Base-by-base conservation (phyloP, 2,888 invertebrate species). In the Cataglyphis albicans region DNA sequence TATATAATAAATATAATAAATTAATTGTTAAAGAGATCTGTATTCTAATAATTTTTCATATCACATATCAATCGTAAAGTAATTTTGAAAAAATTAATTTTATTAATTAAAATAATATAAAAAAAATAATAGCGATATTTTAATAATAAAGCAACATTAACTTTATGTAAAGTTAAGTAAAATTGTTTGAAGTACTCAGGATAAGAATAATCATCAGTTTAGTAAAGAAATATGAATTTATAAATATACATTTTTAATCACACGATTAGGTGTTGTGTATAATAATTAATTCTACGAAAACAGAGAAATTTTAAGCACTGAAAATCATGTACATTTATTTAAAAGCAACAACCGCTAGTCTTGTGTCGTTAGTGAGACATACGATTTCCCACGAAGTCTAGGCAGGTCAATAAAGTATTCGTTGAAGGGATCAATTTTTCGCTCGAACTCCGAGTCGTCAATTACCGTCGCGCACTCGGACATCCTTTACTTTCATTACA, bases 381-480 rank as follows among this genome's bases (percentile, higher is more conserved):
- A 44, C 10, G 21, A 41, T 74, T 74, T 63, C 63, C 63, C 44
- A 63, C 44, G 21, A 61, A 63, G 63, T 32, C 15, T 52, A 52
- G 63, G 32, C 25, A 74, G 35, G 32, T 64, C 44, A 75, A 64
- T 75, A 75, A 75, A 75, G 64, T 35, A 35, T 32, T 64, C 21
- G 7, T 75, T 64, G 32, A 75, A 64, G 64, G 32, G 21, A 75
- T 75, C 64, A 64, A 75, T 75, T 75, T 75, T 75, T 75, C 74
- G 48, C 48, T 75, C 63, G 32, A 15, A 44, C 15, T 63, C 41
- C n/a, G 21, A 63, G 35, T 64, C 25, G 21, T 75, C 63, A 75
- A 75, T 75, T 75, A 75, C n/a, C 6, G 44, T 75, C 64, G 35
- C 32, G 63, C 21, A 21, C 44, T 44, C 63, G 48, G n/a, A 21